Evolutionary conservation across 2,797 vertebrate genomes (phyloP).

Genomic region (Sebastes iracundus): DNA sequence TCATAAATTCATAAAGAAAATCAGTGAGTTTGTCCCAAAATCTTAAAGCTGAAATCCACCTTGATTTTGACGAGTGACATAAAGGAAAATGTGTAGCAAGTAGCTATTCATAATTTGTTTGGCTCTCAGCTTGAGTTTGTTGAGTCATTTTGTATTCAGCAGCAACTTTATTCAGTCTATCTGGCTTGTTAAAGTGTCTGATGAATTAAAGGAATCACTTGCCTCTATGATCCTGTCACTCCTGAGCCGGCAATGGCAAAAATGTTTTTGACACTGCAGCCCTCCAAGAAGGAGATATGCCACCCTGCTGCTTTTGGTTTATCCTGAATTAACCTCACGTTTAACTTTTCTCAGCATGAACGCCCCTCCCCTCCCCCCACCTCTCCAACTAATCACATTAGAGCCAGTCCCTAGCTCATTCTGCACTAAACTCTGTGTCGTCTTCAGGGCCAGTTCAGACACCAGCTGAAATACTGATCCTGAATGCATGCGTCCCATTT

Average conservation of each 20-base stretch:
- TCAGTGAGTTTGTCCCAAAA: neutral
- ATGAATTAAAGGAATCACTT: constrained; percentile 11
- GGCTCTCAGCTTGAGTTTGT: neutral
- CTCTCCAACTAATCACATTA: constrained; percentile 68
- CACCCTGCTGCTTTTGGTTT: constrained; percentile 64
- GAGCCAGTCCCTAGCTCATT: constrained; percentile 58
- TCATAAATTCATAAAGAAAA: neutral
- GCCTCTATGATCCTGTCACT: constrained; percentile 1
- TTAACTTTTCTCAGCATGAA: constrained; percentile 77
- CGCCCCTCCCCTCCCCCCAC: constrained; percentile 30
- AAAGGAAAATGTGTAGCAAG: neutral
- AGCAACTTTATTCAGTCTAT: neutral
- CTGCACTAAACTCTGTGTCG: constrained; percentile 55
- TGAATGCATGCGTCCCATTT: constrained; percentile 69
- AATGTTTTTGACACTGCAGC: constrained; percentile 64
- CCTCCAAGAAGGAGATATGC: constrained; percentile 52
- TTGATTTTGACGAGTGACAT: neutral
- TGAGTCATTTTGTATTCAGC: neutral
- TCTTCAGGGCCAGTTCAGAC: constrained; percentile 42
- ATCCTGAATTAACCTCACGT: constrained; percentile 71
- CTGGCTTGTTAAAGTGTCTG: neutral
- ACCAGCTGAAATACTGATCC: constrained; percentile 26
- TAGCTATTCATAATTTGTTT: neutral
- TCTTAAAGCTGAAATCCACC: neutral
- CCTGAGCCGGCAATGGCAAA: neutral